Base-by-base conservation (phyloP, 2,797 vertebrate genomes). In the Ptychobarbus kaznakovi region DNA sequence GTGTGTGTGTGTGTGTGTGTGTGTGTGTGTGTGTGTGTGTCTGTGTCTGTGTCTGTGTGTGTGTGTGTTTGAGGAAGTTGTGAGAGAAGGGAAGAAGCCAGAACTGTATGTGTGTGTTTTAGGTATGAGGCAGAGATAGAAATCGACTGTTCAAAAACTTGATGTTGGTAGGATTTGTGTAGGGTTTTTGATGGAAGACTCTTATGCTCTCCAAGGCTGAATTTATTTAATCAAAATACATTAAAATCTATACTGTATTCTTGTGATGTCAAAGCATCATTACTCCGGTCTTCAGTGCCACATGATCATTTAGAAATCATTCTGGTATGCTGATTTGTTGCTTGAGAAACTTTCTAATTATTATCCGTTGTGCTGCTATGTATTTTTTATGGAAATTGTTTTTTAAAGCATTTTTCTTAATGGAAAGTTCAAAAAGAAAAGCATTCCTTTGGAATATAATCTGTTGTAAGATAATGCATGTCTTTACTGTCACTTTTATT, bases 191-290 rank as follows among this genome's bases (percentile, higher is more conserved):
- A 65, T 5, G 6, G 6, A 28, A 11, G 12, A 32, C 25, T 28
- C 25, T 32, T 65, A 15, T 65, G 25, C 53, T 65, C 6, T 32
- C 12, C 61, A 15, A 90, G 89, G 79, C 89, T 90, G 89, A 89
- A 65, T 16, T 32, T 32, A 32, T 65, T 65, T 32, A 25, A 15
- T 16, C 20, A 22, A 56, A 56, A 56, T 20, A 56, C 20, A 56
- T 56, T 56, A 0, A 56, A 10, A 56, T 56, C 20, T 56, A 9
- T 56, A 63, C n/a, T 63, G 25, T 13, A 28, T 61, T 25, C 11
- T 25, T 61, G 58, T 6, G 10, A 61, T 61, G 20, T 61, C 58
- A 25, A 22, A 25, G n/a, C 58, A 25, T 61, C n/a, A 42, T 70
- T 42, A n/a, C 68, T 42, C 5, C 2, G 6, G 68, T 12, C 68